Evolutionary conservation across 1,140 invertebrate species (phyloP).

Genomic region (Caerostris darwini): DNA sequence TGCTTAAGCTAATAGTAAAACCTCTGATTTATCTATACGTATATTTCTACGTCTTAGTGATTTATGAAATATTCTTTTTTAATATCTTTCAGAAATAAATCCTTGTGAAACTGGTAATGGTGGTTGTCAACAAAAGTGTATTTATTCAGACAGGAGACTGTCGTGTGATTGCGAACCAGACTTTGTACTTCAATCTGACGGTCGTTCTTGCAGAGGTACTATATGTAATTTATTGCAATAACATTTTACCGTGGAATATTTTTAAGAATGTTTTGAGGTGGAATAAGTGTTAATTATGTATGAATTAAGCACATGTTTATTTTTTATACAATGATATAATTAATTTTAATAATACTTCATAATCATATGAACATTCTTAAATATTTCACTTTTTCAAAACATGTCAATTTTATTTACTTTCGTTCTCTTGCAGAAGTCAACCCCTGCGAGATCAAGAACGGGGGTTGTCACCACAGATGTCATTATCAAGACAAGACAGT

Average conservation of each 20-base stretch:
- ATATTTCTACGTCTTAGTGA: neutral
- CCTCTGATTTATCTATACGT: neutral
- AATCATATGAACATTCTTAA: no score
- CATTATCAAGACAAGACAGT: neutral
- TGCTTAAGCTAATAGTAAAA: no score
- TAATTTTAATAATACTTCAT: no score
- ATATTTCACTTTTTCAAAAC: no score
- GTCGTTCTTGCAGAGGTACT: constrained; percentile 5
- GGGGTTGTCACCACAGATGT: constrained; percentile 65
- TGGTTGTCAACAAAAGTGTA: neutral
- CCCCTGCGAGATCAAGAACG: constrained; percentile 56
- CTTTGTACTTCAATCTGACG: neutral
- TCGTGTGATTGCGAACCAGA: neutral
- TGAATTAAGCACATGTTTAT: no score
- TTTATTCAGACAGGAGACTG: neutral
- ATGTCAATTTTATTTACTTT: neutral
- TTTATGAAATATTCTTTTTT: neutral
- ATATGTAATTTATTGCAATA: no score
- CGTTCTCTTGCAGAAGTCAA: constrained; percentile 7
- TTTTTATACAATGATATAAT: no score
- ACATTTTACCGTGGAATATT: no score
- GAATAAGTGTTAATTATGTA: no score
- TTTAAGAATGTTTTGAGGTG: no score
- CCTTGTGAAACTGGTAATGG: neutral
- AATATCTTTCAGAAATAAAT: neutral